Evolutionary conservation across 2,797 vertebrate genomes (phyloP).

Genomic region (Sebastes steindachneri): DNA sequence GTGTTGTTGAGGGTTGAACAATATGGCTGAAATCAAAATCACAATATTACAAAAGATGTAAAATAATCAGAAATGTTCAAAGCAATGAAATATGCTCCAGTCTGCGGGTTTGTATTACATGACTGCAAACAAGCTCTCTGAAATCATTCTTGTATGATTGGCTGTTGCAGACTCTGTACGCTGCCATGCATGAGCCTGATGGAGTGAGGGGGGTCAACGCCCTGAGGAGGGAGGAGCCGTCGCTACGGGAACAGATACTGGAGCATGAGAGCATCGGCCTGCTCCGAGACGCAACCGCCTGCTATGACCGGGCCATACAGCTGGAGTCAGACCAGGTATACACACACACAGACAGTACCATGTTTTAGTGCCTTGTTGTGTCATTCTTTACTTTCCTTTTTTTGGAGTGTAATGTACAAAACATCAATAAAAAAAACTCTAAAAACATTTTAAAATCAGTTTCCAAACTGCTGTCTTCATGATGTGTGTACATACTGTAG

Average conservation of each 20-base stretch:
- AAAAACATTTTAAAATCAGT: too few relatives aligned
- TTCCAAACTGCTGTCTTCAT: too few relatives aligned
- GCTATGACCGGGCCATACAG: constrained; percentile 96
- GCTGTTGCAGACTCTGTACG: constrained; percentile 86
- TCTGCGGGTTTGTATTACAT: neutral
- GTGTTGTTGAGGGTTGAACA: too few relatives aligned
- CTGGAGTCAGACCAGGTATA: constrained; percentile 94
- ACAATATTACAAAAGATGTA: too few relatives aligned
- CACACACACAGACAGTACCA: neutral
- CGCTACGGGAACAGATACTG: constrained; percentile 96
- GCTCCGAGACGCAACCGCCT: constrained; percentile 95
- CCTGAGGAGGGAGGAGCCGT: constrained; percentile 93
- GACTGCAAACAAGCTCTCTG: neutral
- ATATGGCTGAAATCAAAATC: too few relatives aligned
- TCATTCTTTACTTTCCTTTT: neutral
- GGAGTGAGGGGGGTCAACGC: constrained; percentile 96
- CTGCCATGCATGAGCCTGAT: constrained; percentile 97
- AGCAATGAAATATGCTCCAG: neutral
- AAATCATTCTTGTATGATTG: neutral
- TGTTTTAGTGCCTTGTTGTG: neutral
- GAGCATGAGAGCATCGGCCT: constrained; percentile 98
- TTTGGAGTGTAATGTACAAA: neutral
- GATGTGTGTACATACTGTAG: too few relatives aligned
- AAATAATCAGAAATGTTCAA: too few relatives aligned
- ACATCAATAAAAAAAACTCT: too few relatives aligned